Evolutionary conservation across 2,888 invertebrate genomes (phyloP).

Genomic region (Idaea biselata): DNA sequence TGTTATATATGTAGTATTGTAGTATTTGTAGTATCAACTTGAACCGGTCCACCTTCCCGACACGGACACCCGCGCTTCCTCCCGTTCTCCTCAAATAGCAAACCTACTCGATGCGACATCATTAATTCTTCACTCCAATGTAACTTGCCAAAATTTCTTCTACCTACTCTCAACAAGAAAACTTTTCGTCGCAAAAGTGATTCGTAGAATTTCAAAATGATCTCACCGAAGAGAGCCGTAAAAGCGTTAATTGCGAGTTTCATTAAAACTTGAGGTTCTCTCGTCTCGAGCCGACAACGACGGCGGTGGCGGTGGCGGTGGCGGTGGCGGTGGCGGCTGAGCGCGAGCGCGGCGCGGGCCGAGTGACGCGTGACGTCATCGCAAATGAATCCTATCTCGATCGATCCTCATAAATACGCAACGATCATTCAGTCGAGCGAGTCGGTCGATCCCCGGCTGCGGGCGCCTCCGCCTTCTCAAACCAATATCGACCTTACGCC

Average conservation of each 20-base stretch:
- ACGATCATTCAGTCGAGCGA: slow-evolving; percentile 26
- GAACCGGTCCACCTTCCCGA: too few species aligned
- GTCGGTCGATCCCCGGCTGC: slow-evolving; percentile 1
- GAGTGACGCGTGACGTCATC: slow-evolving; percentile 4
- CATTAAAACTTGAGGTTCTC: slow-evolving; percentile 13
- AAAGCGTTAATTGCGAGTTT: slow-evolving; percentile 21
- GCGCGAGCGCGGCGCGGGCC: not conserved
- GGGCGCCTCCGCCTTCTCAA: not conserved
- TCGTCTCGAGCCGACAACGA: not conserved
- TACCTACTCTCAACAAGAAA: slow-evolving; percentile 3
- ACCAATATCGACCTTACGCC: slow-evolving; percentile 2
- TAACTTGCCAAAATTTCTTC: not conserved
- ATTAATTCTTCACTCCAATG: not conserved
- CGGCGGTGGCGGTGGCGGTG: too few species aligned
- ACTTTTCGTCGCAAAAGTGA: not conserved
- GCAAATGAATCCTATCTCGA: slow-evolving; percentile 19
- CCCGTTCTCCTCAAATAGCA: too few species aligned
- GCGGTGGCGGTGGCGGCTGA: not conserved
- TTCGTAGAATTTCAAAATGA: slow-evolving; percentile 7
- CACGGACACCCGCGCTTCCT: too few species aligned
- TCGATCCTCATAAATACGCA: slow-evolving; percentile 34
- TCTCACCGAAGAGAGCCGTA: slow-evolving; percentile 6
- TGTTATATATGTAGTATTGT: too few species aligned
- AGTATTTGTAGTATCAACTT: too few species aligned
- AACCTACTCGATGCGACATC: not conserved